phyloP scores from a whole-genome alignment of 92 coral and sea anemone species.

The Pocillopora grandis region DNA sequence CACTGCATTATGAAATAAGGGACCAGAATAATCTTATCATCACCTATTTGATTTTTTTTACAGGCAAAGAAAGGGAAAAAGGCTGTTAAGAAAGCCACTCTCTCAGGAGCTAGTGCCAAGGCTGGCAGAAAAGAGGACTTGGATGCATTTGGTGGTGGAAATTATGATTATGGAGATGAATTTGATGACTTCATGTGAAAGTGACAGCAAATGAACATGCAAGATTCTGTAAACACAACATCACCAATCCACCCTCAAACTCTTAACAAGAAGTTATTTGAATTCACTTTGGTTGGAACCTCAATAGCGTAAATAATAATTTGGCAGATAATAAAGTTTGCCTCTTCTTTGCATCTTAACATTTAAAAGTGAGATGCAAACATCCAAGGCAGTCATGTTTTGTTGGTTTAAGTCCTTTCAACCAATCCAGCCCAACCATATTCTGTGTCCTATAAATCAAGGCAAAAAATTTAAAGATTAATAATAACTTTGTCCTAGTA shows the following conservation, averaged over 20 bases:
- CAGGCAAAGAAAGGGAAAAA: slow-evolving; percentile 77
- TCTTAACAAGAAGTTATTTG: not conserved
- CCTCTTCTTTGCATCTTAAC: not conserved
- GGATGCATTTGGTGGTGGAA: slow-evolving; percentile 74
- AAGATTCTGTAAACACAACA: not conserved
- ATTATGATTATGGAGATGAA: slow-evolving; percentile 71
- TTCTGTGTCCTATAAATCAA: not conserved
- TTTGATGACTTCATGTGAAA: slow-evolving; percentile 90
- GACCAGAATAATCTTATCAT: not conserved
- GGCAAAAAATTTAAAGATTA: too few species aligned
- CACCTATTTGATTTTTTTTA: not conserved
- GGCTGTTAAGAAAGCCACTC: slow-evolving; percentile 75
- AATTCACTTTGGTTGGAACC: not conserved
- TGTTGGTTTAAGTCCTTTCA: not conserved
- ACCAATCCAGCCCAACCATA: not conserved
- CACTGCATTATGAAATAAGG: not conserved
- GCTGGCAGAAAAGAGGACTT: slow-evolving; percentile 84
- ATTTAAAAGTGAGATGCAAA: not conserved
- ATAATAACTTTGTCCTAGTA: too few species aligned
- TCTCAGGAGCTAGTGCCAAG: slow-evolving; percentile 77
- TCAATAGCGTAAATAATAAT: not conserved
- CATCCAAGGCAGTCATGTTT: not conserved
- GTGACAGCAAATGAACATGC: not conserved
- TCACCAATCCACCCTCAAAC: not conserved
- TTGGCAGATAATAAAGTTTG: not conserved